Evolutionary conservation across 2,888 invertebrate species (phyloP), one percentile per base, ranked within the genome.

Genomic region (Rhynchonema sp.): DNA sequence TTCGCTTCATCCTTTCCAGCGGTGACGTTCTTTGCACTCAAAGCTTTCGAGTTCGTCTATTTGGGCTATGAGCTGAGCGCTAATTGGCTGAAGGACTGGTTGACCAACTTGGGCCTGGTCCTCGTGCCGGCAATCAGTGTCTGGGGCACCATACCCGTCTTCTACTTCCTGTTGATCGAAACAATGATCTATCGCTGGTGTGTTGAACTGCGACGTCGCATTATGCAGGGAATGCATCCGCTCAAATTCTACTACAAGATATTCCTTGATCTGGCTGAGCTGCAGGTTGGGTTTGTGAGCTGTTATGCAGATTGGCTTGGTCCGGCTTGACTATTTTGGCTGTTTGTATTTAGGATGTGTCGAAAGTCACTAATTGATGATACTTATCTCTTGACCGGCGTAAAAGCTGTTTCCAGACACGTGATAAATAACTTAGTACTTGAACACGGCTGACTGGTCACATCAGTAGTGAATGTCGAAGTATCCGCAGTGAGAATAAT

Each of bases 161-260:
- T 52, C 29, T 58, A 58, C 25, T 58, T 58, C 25, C n/a, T 30
- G 23, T 22, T 58, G n/a, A 52, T 58, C 30, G 29, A 58, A 52
- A 30, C 6, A n/a, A 3, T 58, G 23, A 23, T 58, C 28, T 22
- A 13, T 6, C 22, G 9, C 2, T 58, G 52, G 49, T 52, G 49
- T 30, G 29, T 22, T 22, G 30, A 27, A 9, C 25, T 58, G 23
- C 13, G 30, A 3, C 20, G 29, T n/a, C 58, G 23, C 1, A 28
- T 58, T 30, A 28, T 29, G 20, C 28, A 2, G 29, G 23, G 23
- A 2, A 29, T 17, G 3, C 52, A 58, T 9, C 30, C 58, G 6
- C 52, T 58, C 28, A 52, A 49, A 22, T 58, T 52, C 58, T 29
- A 52, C 52, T 58, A 58, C 30, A 26, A 29, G 23, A 9, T 30